Evolutionary conservation across 35 echinoderm and acorn worm species (phyloP).

Genomic region (Patiria miniata): DNA sequence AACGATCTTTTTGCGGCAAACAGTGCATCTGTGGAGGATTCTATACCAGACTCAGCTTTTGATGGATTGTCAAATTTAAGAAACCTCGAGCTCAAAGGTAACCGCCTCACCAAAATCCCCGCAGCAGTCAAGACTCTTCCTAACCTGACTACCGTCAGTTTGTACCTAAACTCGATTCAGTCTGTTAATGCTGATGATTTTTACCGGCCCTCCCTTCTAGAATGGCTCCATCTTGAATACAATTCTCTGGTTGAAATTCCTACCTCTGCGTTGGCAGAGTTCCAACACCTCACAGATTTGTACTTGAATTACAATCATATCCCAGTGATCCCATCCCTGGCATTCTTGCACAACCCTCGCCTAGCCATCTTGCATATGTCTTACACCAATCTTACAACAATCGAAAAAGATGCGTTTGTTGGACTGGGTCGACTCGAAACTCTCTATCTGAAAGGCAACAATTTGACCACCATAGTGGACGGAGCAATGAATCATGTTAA

Average conservation of each 20-base stretch:
- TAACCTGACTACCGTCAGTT: neutral
- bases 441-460: neutral
- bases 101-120: neutral
- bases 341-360: slow-evolving; percentile 3
- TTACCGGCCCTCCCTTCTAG: neutral
- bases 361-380: neutral
- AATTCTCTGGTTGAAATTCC: neutral
- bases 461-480: slow-evolving; percentile 7
- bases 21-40: neutral
- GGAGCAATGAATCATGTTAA: neutral
- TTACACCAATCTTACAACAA: neutral
- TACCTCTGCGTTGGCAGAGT: neutral
- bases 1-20: neutral
- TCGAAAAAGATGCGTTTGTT: neutral
- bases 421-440: neutral
- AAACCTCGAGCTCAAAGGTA: neutral
- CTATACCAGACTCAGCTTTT: neutral
- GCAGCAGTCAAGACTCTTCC: neutral
- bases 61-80: neutral
- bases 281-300: neutral
- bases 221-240: neutral
- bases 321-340: neutral
- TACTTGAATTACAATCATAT: neutral
- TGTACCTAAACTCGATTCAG: neutral
- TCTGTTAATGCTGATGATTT: neutral